These are phyloP conservation scores for Lithobates sylvaticus DNA, from an alignment of 2,797 vertebrate species.

Conservation along the genomic window DNA sequence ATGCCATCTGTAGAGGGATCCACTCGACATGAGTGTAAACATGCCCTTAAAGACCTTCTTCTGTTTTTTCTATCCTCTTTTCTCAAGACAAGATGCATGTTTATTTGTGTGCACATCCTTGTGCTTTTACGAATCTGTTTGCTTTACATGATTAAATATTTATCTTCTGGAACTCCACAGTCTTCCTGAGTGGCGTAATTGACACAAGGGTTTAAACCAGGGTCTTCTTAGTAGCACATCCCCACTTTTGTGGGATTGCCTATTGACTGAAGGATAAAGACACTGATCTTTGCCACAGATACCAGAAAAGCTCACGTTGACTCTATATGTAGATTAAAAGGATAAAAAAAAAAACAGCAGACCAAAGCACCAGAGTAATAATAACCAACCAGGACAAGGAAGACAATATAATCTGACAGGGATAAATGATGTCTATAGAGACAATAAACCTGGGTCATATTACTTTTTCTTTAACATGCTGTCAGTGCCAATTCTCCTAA, in stretches of 20 bases:
- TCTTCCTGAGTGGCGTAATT: background rate
- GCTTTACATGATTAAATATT: slow-evolving; percentile 14
- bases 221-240: slow-evolving; percentile 5
- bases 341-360: slow-evolving; percentile 16
- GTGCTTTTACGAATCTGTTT: background rate
- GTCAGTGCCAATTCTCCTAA: no score
- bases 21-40: no score
- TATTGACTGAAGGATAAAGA: slow-evolving; percentile 60
- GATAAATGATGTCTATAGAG: no score
- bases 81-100: no score
- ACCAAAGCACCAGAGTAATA: background rate
- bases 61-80: no score
- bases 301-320: slow-evolving; percentile 63
- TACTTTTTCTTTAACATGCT: no score
- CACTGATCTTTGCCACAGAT: slow-evolving; percentile 65
- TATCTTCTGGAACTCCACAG: background rate
- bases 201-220: background rate
- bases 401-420: no score
- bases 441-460: no score
- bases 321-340: slow-evolving; percentile 62
- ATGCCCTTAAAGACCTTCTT: no score
- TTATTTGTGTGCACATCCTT: background rate
- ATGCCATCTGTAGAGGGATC: no score
- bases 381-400: background rate
- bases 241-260: slow-evolving; percentile 69